Evolutionary conservation across 2,113 vertebrate species (phyloP), one percentile per base, ranked within the genome.

Genomic region (Syrmaticus mikado): DNA sequence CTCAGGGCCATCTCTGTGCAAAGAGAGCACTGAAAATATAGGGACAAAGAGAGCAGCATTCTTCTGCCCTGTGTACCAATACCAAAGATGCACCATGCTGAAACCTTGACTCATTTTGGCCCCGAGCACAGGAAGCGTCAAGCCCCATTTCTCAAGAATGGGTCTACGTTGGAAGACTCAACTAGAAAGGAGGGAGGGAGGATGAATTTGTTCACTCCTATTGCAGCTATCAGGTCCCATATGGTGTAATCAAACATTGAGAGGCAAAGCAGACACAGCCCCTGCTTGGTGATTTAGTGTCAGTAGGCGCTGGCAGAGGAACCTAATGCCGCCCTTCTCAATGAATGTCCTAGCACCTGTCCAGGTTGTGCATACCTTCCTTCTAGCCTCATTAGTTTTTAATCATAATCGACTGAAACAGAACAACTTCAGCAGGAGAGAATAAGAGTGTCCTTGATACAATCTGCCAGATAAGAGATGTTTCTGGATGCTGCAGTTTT

Each of bases 1-100:
- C 52, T 76, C 12, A 5, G 22, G 64, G 43, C 50, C 6, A 68
- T 32, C 15, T 1, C 28, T 55, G 34, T 52, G 30, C 58, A 53
- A 67, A 34, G 46, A 12, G 34, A 77, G 11, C 46, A 25, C 1
- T 0, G 0, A 43, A 13, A 67, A 2, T 16, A 13, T 16, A 0
- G 2, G 27, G 12, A n/a, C 46, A 20, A 11, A 10, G 67, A 16
- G 30, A 28, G 13, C 43, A 74, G 41, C n/a, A 36, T 11, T 13
- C 30, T 77, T 43, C 38, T 6, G 5, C 20, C 27, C 27, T 27
- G 4, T 13, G n/a, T 41, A 53, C 28, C 21, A 40, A 36, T 22
- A 8, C 53, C 68, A 27, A 30, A 40, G 61, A 17, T 8, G 14
- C 32, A 40, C 32, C 52, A 10, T 14, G 38, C 58, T 52, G 25